A percentile compares a stretch with the other conserved stretches of the same genome.
Conservation (phyloP, 2,113 vertebrate species). For the Porphyrio hochstetteri region DNA sequence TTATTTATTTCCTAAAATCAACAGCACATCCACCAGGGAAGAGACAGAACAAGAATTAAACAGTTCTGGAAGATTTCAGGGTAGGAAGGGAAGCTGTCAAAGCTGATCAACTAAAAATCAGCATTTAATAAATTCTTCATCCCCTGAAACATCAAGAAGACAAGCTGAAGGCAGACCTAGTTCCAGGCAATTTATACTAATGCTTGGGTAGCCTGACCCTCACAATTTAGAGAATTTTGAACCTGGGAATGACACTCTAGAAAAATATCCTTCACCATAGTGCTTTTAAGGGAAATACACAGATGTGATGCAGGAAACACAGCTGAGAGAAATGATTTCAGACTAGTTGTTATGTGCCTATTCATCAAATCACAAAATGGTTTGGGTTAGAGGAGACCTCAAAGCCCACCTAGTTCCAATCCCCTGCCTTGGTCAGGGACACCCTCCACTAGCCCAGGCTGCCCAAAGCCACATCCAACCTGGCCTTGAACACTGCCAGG, state of each 20-base stretch:
- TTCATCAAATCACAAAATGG: background rate
- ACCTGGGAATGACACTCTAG: background rate
- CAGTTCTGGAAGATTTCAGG: background rate
- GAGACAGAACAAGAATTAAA: background rate
- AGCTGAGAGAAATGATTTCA: conserved; percentile 1
- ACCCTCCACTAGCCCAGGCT: too few species aligned
- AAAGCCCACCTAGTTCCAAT: too few species aligned
- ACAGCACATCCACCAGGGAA: background rate
- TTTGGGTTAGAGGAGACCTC: too few species aligned
- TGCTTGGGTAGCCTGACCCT: background rate
- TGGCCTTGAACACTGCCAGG: too few species aligned
- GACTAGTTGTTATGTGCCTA: background rate
- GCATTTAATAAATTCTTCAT: background rate
- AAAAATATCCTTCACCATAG: background rate
- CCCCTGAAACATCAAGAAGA: background rate
- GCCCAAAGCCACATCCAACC: too few species aligned
- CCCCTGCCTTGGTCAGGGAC: too few species aligned
- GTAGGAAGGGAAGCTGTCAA: background rate
- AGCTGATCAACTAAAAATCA: background rate
- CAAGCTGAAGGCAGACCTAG: background rate
- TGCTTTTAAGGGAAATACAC: background rate
- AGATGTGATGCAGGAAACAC: background rate
- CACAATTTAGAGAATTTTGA: background rate
- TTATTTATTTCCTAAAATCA: background rate
- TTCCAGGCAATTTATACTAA: background rate